Percentiles rank a stretch among this genome's conserved stretches.
These are phyloP conservation scores for Drosophila eugracilis DNA, from an alignment of 1,140 invertebrate species.

Conservation along the genomic window DNA sequence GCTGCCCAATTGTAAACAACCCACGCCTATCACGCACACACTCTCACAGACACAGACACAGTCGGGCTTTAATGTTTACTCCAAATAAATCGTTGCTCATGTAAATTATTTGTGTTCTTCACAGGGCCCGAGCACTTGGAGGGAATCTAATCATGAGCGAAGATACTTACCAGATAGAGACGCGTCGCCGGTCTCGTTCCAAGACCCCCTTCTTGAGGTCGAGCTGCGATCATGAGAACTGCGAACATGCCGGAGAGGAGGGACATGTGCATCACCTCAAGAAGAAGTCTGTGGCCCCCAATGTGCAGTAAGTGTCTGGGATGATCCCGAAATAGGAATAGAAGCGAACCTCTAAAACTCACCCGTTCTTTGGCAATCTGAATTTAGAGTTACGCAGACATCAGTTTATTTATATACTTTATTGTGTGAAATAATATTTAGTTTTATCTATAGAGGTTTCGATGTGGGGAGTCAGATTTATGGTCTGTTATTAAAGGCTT, in stretches of 20 bases:
- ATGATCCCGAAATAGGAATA: slow-evolving; percentile 15
- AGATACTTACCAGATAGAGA: slow-evolving; percentile 77
- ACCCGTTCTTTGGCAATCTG: too few relatives aligned
- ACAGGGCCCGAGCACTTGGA: slow-evolving; percentile 29
- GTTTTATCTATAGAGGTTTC: not conserved
- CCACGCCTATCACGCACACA: slow-evolving; percentile 51
- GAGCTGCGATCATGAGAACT: slow-evolving; percentile 44
- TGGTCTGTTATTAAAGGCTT: not conserved
- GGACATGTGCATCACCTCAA: slow-evolving; percentile 84
- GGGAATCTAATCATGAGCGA: slow-evolving; percentile 60
- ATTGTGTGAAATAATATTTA: too few relatives aligned
- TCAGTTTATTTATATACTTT: too few relatives aligned
- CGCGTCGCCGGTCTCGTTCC: slow-evolving; percentile 87
- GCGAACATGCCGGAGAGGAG: slow-evolving; percentile 85
- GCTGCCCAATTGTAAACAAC: slow-evolving; percentile 72
- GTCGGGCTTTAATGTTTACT: slow-evolving; percentile 25
- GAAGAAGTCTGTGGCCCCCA: slow-evolving; percentile 84
- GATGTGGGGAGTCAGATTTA: not conserved
- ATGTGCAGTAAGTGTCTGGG: slow-evolving; percentile 85
- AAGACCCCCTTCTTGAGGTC: slow-evolving; percentile 87
- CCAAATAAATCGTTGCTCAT: slow-evolving; percentile 3
- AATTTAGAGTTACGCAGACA: too few relatives aligned
- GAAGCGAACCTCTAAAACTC: not conserved
- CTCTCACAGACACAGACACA: slow-evolving; percentile 3
- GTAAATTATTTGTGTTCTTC: slow-evolving; percentile 46